A percentile compares a stretch with the other conserved stretches of the same genome.
These are phyloP conservation scores for Pristionchus mayeri DNA, from an alignment of 2,888 invertebrate species.

Conservation along the genomic window DNA sequence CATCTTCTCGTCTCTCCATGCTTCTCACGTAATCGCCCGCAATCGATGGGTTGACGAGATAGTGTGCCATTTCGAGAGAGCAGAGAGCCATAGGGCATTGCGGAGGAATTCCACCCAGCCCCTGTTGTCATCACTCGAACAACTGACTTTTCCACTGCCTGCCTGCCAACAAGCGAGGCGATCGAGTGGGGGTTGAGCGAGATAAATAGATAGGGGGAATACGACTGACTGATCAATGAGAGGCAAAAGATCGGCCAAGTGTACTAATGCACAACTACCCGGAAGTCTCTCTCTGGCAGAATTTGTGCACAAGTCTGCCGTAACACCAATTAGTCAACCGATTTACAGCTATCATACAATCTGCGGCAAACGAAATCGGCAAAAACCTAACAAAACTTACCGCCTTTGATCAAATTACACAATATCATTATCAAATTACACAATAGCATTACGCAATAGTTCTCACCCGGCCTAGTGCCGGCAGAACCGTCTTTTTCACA, in stretches of 20 bases:
- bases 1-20: conserved; percentile 34
- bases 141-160: background rate
- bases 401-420: background rate
- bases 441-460: no score
- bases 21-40: conserved; percentile 10
- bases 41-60: background rate
- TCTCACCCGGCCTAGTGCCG: no score
- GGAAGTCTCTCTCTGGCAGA: background rate
- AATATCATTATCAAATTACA: background rate
- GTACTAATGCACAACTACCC: background rate
- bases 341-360: no score
- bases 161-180: background rate
- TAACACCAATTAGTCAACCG: no score
- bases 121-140: conserved; percentile 22
- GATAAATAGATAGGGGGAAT: background rate
- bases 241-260: no score
- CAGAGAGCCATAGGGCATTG: background rate
- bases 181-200: conserved; percentile 6
- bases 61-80: background rate
- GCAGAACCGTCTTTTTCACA: no score
- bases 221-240: no score
- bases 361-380: no score
- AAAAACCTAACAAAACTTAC: no score
- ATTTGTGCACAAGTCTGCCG: no score
- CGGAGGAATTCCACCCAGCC: conserved; percentile 18